A percentile compares a stretch with the other conserved stretches of the same genome.
phyloP scores from a whole-genome alignment of 2,113 vertebrate species.

The Psittacula cyanocephala region DNA sequence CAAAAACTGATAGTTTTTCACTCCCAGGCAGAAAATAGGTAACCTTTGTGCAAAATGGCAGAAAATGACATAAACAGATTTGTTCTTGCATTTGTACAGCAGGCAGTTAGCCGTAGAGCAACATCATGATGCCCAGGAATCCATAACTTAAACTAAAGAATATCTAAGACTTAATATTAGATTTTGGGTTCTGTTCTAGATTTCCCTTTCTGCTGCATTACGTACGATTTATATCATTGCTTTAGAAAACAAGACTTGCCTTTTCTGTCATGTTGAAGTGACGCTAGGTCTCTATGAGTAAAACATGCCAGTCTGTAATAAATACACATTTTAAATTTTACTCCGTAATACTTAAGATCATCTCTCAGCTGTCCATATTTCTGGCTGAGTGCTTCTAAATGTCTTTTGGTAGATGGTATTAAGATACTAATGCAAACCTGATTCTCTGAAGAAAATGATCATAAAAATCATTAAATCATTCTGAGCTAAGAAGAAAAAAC shows the following conservation, averaged over 20 bases:
- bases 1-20: not conserved
- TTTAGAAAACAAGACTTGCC: not conserved
- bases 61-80: not conserved
- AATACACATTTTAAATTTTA: not conserved
- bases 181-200: not conserved
- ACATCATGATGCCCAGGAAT: not conserved
- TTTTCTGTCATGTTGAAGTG: not conserved
- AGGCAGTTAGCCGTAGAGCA: not conserved
- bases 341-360: not conserved
- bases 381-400: not conserved
- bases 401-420: not conserved
- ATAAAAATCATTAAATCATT: not conserved
- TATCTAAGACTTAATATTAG: not conserved
- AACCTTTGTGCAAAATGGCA: not conserved
- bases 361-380: not conserved
- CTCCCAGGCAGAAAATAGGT: not conserved
- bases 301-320: not conserved
- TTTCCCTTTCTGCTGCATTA: not conserved
- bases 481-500: slow-evolving; percentile 2
- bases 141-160: not conserved
- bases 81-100: not conserved
- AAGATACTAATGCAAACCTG: not conserved
- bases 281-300: not conserved
- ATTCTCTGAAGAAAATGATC: not conserved
- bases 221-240: not conserved